Conservation (phyloP, 64 coral and sea anemone species). For the Hydrozoanthus tunicans region DNA sequence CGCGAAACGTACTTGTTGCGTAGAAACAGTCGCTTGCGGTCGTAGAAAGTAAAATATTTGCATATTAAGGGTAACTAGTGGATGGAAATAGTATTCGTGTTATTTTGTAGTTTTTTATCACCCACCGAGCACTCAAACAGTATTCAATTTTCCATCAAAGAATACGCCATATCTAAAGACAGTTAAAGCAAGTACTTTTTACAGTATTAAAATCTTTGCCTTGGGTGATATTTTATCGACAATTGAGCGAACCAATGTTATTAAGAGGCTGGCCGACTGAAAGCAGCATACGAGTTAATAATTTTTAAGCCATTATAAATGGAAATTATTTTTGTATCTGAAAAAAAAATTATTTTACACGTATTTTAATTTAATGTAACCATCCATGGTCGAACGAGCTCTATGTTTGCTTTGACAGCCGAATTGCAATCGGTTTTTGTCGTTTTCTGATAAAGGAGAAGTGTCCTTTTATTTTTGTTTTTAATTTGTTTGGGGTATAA, state of each 20-base stretch:
- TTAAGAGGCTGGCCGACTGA: no score
- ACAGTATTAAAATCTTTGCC: neutral
- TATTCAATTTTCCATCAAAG: neutral
- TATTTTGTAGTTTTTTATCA: neutral
- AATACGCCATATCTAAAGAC: neutral
- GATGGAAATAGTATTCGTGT: neutral
- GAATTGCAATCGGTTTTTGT: neutral
- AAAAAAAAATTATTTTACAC: no score
- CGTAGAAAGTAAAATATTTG: constrained; percentile 28
- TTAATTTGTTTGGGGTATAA: neutral
- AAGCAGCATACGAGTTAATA: no score
- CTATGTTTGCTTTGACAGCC: neutral
- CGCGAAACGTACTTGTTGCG: no score
- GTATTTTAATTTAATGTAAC: neutral
- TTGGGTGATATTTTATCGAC: no score
- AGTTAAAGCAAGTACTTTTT: neutral
- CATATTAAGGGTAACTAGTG: constrained; percentile 24
- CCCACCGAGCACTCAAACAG: neutral
- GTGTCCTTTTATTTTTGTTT: neutral
- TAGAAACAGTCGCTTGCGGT: neutral
- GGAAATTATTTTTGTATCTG: no score
- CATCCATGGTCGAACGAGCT: neutral
- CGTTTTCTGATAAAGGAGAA: neutral
- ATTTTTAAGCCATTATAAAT: no score
- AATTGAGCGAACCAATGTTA: no score